Evolutionary conservation across 1,140 invertebrate species (phyloP).

Genomic region (Cylas formicarius): DNA sequence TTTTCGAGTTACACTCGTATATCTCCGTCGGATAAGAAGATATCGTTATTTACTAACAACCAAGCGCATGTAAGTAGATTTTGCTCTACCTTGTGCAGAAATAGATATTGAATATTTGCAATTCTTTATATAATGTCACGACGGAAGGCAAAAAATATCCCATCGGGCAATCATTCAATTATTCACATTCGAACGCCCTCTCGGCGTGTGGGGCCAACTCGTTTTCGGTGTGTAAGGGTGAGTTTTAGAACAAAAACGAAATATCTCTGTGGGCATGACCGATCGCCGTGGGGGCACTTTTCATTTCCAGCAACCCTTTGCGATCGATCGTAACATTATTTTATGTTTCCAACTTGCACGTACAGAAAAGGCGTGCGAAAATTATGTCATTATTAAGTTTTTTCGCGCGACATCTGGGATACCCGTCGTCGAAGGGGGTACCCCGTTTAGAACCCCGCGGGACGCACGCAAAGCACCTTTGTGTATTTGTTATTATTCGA

Average conservation of each 20-base stretch:
- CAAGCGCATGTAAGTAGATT: too few species aligned
- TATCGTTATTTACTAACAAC: too few species aligned
- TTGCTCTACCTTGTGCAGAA: too few species aligned
- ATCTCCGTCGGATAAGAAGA: too few species aligned
- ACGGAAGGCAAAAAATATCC: too few species aligned
- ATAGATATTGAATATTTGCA: too few species aligned
- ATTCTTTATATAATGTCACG: too few species aligned
- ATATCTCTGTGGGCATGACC: slow-evolving; percentile 5
- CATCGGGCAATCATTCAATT: slow-evolving; percentile 13
- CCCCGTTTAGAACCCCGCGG: too few species aligned
- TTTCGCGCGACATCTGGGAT: slow-evolving; percentile 14
- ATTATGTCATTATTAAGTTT: slow-evolving; percentile 21
- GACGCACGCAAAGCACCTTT: too few species aligned
- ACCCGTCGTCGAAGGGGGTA: too few species aligned
- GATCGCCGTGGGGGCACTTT: slow-evolving; percentile 11
- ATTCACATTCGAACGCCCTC: slow-evolving; percentile 1
- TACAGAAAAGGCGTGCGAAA: slow-evolving; percentile 24
- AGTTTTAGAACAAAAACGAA: slow-evolving; percentile 15
- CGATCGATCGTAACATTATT: slow-evolving; percentile 19
- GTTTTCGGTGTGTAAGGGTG: not conserved
- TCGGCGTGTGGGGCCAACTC: slow-evolving; percentile 6
- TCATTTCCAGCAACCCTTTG: slow-evolving; percentile 13
- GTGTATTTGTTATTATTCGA: slow-evolving; percentile 32
- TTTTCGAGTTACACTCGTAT: too few species aligned
- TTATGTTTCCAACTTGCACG: slow-evolving; percentile 13